Evolutionary conservation across 2,113 vertebrate species (phyloP).

Genomic region (Grammomys dolichurus): DNA sequence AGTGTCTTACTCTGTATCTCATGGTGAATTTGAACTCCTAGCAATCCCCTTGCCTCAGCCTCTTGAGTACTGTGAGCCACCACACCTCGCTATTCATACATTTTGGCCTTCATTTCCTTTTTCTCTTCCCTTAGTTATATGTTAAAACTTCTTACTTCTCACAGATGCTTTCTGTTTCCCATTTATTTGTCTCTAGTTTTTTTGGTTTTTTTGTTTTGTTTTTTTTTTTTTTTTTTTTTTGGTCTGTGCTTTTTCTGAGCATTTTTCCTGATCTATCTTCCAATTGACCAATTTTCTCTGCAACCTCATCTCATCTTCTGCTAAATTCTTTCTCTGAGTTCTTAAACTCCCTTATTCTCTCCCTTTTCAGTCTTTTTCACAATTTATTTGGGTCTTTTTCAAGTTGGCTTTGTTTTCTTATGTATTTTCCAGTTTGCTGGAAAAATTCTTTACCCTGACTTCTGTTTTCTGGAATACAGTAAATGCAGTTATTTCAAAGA

Average conservation of each 20-base stretch:
- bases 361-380: background rate
- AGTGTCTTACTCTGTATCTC: background rate
- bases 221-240: background rate
- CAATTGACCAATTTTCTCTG: background rate
- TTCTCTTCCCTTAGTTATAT: background rate
- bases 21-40: background rate
- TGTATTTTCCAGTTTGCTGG: background rate
- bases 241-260: background rate
- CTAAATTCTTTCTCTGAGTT: background rate
- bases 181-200: background rate
- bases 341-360: background rate
- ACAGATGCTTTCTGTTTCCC: too few relatives aligned
- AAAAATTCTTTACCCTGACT: background rate
- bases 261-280: background rate
- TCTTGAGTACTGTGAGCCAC: background rate
- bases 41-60: background rate
- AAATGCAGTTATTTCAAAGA: background rate
- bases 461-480: background rate
- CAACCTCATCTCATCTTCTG: background rate
- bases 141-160: background rate
- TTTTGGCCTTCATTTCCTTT: background rate
- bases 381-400: background rate
- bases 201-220: too few relatives aligned
- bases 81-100: background rate
- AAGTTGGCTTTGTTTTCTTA: background rate